Conservation (phyloP, 2,888 invertebrate species). For the Halocaridina rubra region DNA sequence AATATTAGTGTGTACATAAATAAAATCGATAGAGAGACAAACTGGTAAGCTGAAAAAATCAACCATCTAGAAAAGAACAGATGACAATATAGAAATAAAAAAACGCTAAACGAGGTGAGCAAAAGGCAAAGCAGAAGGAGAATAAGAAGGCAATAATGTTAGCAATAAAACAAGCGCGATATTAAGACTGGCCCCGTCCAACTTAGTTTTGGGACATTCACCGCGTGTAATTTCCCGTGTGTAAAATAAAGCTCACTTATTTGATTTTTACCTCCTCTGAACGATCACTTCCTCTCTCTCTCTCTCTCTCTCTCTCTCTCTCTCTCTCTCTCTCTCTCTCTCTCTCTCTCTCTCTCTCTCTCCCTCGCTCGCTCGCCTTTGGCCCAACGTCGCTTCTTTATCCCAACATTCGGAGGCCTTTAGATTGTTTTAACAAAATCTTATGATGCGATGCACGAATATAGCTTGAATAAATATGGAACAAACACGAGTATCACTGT, state of each 20-base stretch:
- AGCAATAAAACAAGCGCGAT: neutral
- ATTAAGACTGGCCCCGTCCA: neutral
- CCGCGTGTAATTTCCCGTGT: slow-evolving; percentile 44
- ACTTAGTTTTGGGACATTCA: neutral
- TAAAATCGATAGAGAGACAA: neutral
- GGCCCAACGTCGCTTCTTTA: no score
- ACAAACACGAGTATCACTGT: no score
- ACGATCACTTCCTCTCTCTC: neutral
- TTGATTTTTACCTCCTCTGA: slow-evolving; percentile 19
- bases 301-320: neutral
- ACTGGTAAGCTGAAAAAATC: neutral
- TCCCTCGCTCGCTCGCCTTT: neutral
- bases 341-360: neutral
- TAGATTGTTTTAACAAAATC: no score
- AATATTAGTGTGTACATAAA: no score
- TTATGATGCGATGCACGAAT: no score
- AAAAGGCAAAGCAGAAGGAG: neutral
- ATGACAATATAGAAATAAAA: neutral
- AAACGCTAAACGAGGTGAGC: neutral
- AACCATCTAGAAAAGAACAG: no score
- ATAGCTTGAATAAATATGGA: no score
- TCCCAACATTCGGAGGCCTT: no score
- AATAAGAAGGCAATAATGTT: neutral
- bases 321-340: neutral
- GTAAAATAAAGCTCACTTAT: slow-evolving; percentile 43